These are phyloP conservation scores for Dione juno DNA, from an alignment of 2,888 invertebrate genomes.

Conservation along the genomic window DNA sequence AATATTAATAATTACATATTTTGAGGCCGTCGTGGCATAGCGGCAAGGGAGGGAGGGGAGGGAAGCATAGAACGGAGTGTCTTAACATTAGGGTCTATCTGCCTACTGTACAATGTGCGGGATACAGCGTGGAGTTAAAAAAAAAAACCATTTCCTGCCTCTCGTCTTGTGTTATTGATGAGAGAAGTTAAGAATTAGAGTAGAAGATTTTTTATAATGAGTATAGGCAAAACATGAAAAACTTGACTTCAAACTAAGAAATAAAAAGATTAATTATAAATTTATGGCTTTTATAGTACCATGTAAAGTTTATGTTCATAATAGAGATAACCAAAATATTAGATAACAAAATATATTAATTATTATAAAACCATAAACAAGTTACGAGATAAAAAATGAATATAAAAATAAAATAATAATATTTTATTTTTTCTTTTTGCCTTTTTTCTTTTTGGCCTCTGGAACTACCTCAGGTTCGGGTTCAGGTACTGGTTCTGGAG, in stretches of 20 bases:
- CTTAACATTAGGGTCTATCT: too few species aligned
- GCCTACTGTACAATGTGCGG: too few species aligned
- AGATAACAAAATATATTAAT: constrained; percentile 1
- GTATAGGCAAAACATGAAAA: too few species aligned
- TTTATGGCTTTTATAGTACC: not conserved
- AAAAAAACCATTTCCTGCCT: too few species aligned
- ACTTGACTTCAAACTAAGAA: not conserved
- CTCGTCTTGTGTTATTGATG: too few species aligned
- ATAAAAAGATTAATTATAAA: not conserved
- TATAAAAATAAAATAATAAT: constrained; percentile 4
- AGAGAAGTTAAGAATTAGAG: too few species aligned
- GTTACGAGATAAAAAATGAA: constrained; percentile 11
- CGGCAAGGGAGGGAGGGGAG: too few species aligned
- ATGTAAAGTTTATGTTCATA: not conserved
- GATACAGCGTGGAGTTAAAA: too few species aligned
- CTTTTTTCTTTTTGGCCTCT: constrained; percentile 44
- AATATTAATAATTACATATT: too few species aligned
- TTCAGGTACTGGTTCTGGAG: constrained; percentile 55
- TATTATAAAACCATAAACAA: constrained; percentile 4
- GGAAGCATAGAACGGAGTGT: too few species aligned
- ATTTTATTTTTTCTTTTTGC: constrained; percentile 41
- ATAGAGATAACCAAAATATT: constrained; percentile 1
- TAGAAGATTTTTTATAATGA: too few species aligned
- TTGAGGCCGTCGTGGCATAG: too few species aligned
- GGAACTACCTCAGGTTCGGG: constrained; percentile 48